Evolutionary conservation across 1,140 invertebrate genomes (phyloP).

Genomic region (Hyphantria cunea): DNA sequence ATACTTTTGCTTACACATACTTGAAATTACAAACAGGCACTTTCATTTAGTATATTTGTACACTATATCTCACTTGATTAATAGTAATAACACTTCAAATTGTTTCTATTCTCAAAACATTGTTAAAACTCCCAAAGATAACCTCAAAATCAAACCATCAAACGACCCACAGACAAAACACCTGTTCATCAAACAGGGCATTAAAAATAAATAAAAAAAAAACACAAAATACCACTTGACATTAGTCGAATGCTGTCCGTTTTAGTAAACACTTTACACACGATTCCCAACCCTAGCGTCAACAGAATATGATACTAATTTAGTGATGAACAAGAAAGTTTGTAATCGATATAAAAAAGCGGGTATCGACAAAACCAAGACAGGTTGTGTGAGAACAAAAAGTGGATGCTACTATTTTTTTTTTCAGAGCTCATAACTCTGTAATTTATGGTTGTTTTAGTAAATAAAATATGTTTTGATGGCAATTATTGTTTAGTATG

Average conservation of each 20-base stretch:
- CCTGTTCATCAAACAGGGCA: slow-evolving; percentile 22
- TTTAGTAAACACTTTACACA: neutral
- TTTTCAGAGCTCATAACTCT: slow-evolving; percentile 20
- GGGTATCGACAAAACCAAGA: slow-evolving; percentile 27
- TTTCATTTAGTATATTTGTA: too few relatives aligned
- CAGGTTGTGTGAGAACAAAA: slow-evolving; percentile 38
- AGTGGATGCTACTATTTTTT: slow-evolving; percentile 38
- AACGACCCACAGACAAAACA: slow-evolving; percentile 17
- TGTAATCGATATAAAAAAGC: slow-evolving; percentile 16
- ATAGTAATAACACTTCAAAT: too few relatives aligned
- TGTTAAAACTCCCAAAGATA: too few relatives aligned
- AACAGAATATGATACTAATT: neutral
- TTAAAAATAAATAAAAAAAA: slow-evolving; percentile 15
- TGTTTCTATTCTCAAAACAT: too few relatives aligned
- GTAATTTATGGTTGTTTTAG: slow-evolving; percentile 30
- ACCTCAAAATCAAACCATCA: slow-evolving; percentile 6
- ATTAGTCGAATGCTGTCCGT: slow-evolving; percentile 11
- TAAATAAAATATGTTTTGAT: slow-evolving; percentile 31
- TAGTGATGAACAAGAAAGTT: slow-evolving; percentile 2
- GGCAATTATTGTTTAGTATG: slow-evolving; percentile 3
- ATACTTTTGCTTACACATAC: too few relatives aligned
- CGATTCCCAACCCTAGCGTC: slow-evolving; percentile 2
- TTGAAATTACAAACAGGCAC: too few relatives aligned
- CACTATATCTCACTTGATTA: too few relatives aligned
- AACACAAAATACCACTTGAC: slow-evolving; percentile 26